Conservation (phyloP, 2,797 vertebrate species). For the Rousettus madagascariensis region DNA sequence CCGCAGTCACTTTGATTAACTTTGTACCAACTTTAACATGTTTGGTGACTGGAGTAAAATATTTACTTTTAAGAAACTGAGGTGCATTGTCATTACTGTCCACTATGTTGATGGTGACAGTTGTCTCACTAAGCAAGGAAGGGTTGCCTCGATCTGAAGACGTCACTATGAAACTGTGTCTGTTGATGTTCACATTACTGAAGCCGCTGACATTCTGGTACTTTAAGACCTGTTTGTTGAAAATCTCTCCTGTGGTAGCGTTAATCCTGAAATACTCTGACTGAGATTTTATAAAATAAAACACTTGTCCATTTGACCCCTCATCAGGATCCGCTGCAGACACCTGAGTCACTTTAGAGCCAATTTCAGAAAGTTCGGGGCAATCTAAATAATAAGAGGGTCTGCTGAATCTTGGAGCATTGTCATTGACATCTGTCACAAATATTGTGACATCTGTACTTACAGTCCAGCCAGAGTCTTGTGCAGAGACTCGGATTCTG, state of each 20-base stretch:
- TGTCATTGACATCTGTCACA: slow-evolving; percentile 95
- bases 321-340: slow-evolving; percentile 94
- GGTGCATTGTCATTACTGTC: slow-evolving; percentile 98
- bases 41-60: slow-evolving; percentile 97
- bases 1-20: slow-evolving; percentile 91
- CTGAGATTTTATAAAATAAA: slow-evolving; percentile 97
- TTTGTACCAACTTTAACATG: slow-evolving; percentile 94
- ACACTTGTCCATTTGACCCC: slow-evolving; percentile 94
- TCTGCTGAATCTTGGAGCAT: slow-evolving; percentile 93
- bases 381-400: slow-evolving; percentile 97
- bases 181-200: slow-evolving; percentile 92
- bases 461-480: slow-evolving; percentile 98
- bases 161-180: slow-evolving; percentile 97
- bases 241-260: slow-evolving; percentile 93
- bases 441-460: slow-evolving; percentile 98
- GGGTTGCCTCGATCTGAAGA: slow-evolving; percentile 94
- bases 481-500: slow-evolving; percentile 94
- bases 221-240: slow-evolving; percentile 94
- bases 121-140: slow-evolving; percentile 94
- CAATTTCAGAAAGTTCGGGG: slow-evolving; percentile 93
- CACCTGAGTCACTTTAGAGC: slow-evolving; percentile 92
- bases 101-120: slow-evolving; percentile 94
- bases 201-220: slow-evolving; percentile 93
- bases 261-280: slow-evolving; percentile 98
- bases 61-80: slow-evolving; percentile 87